Evolutionary conservation across 2,113 vertebrate genomes (phyloP).

Genomic region (Hassar affinis): DNA sequence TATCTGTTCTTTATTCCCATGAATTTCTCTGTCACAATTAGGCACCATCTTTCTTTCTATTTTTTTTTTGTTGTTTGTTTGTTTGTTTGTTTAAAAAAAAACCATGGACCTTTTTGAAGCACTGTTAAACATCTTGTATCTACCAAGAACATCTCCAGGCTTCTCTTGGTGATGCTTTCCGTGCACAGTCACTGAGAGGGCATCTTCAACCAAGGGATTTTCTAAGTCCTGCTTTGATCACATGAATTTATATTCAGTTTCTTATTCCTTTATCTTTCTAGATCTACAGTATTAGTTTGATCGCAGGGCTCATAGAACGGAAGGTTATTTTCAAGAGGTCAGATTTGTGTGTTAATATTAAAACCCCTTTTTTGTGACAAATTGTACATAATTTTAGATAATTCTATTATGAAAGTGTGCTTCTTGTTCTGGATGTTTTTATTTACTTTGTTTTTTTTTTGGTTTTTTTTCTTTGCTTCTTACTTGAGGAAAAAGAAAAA

Average conservation of each 20-base stretch:
- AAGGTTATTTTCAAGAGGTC: constrained; percentile 49
- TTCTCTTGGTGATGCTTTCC: constrained; percentile 52
- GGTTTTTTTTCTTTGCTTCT: constrained; percentile 64
- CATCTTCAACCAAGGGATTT: constrained; percentile 34
- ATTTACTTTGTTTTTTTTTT: constrained; percentile 20
- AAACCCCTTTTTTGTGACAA: constrained; percentile 65
- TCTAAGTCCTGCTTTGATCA: constrained; percentile 43
- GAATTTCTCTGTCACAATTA: constrained; percentile 52
- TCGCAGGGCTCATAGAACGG: constrained; percentile 53
- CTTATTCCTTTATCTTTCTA: constrained; percentile 18
- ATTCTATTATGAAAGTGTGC: constrained; percentile 54
- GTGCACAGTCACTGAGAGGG: constrained; percentile 48
- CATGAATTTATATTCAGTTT: constrained; percentile 44
- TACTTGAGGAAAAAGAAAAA: constrained; percentile 60
- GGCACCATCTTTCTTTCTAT: constrained; percentile 28
- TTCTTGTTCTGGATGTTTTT: constrained; percentile 55
- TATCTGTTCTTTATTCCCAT: constrained; percentile 47
- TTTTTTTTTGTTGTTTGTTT: constrained; percentile 5
- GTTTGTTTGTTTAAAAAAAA: constrained; percentile 41
- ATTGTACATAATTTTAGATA: constrained; percentile 72
- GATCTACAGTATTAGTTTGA: constrained; percentile 39
- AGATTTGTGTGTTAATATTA: constrained; percentile 56
- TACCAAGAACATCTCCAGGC: constrained; percentile 56
- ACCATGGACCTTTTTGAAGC: constrained; percentile 45
- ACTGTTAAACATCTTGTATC: constrained; percentile 53